These are phyloP conservation scores for Paedocypris sp. DNA, from an alignment of 2,113 vertebrate genomes.

Conservation along the genomic window DNA sequence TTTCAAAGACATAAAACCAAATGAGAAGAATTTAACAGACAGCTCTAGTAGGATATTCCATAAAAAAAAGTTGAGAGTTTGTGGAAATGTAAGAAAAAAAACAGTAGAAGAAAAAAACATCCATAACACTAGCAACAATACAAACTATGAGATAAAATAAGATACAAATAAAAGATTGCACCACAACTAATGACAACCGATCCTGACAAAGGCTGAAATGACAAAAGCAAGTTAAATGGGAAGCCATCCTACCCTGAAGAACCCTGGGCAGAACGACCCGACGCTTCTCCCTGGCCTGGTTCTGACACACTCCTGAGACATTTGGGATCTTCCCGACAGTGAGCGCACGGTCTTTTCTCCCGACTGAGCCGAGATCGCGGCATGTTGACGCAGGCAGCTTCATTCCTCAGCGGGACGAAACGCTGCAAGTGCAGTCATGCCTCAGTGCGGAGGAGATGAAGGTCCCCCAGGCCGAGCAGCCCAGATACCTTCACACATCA, in stretches of 20 bases:
- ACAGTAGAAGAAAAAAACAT: too few relatives aligned
- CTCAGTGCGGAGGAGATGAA: not conserved
- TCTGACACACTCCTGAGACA: not conserved
- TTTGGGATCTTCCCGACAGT: not conserved
- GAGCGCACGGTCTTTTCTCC: not conserved
- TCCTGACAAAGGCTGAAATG: not conserved
- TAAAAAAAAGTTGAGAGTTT: too few relatives aligned
- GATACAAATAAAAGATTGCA: not conserved
- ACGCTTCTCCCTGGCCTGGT: not conserved
- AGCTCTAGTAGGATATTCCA: too few relatives aligned
- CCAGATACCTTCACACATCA: constrained; percentile 17
- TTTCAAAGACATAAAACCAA: too few relatives aligned
- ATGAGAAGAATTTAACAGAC: too few relatives aligned
- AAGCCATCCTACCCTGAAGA: constrained; percentile 32
- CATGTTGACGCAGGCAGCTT: constrained; percentile 35
- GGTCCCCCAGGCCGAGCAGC: not conserved
- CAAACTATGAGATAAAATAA: not conserved
- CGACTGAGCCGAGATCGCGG: not conserved
- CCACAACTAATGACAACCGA: not conserved
- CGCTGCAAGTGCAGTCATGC: constrained; percentile 23
- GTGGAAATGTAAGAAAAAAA: not conserved
- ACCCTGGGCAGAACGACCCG: constrained; percentile 19
- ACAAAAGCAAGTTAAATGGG: too few relatives aligned
- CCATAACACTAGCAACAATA: too few relatives aligned
- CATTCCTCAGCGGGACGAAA: constrained; percentile 30